Conservation (phyloP, 1,140 invertebrate genomes). For the Drosophila nigrodunni region DNA sequence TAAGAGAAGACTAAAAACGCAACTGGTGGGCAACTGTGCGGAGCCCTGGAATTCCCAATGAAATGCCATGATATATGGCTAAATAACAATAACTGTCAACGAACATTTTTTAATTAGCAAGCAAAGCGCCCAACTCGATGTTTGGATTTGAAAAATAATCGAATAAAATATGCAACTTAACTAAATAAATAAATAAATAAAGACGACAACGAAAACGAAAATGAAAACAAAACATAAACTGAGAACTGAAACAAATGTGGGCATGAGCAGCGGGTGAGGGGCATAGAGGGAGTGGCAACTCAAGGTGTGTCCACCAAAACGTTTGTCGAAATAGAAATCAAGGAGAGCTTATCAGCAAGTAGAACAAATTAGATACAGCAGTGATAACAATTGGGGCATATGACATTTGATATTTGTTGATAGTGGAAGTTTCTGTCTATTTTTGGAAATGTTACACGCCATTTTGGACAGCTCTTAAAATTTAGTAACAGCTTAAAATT, state of each 20-base stretch:
- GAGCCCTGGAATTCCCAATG: conserved; percentile 79
- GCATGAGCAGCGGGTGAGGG: neutral
- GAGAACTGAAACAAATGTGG: neutral
- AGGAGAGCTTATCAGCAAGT: conserved; percentile 35
- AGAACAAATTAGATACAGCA: conserved; percentile 29
- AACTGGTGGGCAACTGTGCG: conserved; percentile 62
- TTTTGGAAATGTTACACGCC: neutral
- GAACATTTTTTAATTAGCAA: conserved; percentile 78
- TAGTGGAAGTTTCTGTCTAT: conserved; percentile 1
- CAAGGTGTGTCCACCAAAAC: conserved; percentile 42
- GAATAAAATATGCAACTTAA: conserved; percentile 65
- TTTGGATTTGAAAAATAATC: conserved; percentile 58
- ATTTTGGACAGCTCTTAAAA: too few species aligned
- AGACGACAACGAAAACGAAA: conserved; percentile 5
- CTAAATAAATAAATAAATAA: conserved; percentile 47
- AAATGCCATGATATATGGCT: conserved; percentile 80
- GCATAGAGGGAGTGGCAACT: conserved; percentile 19
- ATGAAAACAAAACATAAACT: conserved; percentile 1
- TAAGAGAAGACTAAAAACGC: conserved; percentile 40
- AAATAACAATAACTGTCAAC: conserved; percentile 81
- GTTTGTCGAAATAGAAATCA: conserved; percentile 14
- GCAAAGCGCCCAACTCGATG: conserved; percentile 33
- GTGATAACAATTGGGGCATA: conserved; percentile 38
- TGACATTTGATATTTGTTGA: neutral
- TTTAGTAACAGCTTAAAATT: too few species aligned